Conservation (phyloP, 2,888 invertebrate species). For the Ariolimax columbianus region DNA sequence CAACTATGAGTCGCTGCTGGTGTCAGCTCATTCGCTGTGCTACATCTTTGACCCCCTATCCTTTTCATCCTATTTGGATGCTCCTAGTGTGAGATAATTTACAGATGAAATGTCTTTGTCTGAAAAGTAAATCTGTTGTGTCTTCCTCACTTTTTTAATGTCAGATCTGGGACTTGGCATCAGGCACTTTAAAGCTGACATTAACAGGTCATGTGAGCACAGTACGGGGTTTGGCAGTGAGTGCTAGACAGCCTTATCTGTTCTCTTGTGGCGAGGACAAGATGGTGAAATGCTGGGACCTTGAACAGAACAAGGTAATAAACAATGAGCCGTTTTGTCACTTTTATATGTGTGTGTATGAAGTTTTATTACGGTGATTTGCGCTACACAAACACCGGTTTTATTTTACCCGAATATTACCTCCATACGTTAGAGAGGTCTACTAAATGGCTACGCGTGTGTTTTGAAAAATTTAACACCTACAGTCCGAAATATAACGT, state of each 20-base stretch:
- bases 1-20: no score
- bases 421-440: no score
- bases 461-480: no score
- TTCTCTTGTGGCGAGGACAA: constrained; percentile 99
- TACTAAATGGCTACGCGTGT: no score
- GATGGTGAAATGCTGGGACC: constrained; percentile 99
- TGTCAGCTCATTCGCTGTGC: no score
- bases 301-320: constrained; percentile 96
- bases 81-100: not conserved
- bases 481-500: no score
- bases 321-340: not conserved
- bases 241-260: constrained; percentile 95
- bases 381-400: no score
- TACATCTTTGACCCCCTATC: no score
- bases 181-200: constrained; percentile 95
- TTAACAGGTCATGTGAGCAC: constrained; percentile 99
- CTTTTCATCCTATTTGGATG: no score
- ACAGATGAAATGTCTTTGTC: not conserved
- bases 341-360: no score
- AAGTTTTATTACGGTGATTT: no score
- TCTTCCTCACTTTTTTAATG: not conserved
- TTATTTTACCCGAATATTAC: no score
- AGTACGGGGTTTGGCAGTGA: constrained; percentile 96
- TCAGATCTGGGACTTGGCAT: constrained; percentile 97
- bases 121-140: not conserved